Conservation (phyloP, 1,140 invertebrate species). For the Tenebrio molitor region DNA sequence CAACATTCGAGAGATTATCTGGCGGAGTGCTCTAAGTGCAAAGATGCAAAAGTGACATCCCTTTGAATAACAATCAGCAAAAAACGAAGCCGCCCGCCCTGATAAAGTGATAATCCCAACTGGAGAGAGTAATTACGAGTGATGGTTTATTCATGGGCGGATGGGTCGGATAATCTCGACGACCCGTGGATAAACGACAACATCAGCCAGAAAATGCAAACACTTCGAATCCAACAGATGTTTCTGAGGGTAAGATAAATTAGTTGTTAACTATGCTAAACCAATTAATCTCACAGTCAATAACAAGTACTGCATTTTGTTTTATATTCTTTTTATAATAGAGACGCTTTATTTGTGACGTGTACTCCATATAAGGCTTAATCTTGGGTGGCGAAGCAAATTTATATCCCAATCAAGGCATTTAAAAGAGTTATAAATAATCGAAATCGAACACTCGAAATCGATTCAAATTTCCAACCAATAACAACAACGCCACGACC, state of each 20-base stretch:
- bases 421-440: constrained; percentile 17
- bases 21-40: too few relatives aligned
- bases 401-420: constrained; percentile 13
- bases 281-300: too few relatives aligned
- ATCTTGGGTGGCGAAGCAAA: constrained; percentile 1
- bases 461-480: constrained; percentile 8
- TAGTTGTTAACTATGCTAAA: too few relatives aligned
- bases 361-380: not conserved
- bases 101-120: constrained; percentile 30
- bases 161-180: constrained; percentile 7
- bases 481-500: not conserved
- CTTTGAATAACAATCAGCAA: constrained; percentile 6
- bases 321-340: too few relatives aligned
- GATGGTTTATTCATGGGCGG: constrained; percentile 24
- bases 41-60: constrained; percentile 6
- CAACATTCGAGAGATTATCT: too few relatives aligned
- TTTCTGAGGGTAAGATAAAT: too few relatives aligned
- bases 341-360: not conserved
- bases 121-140: constrained; percentile 22
- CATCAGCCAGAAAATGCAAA: not conserved
- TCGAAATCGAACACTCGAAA: constrained; percentile 23
- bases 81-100: constrained; percentile 4
- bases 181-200: not conserved
- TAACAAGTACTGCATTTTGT: too few relatives aligned
- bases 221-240: not conserved